phyloP scores from a whole-genome alignment of 30 jellyfish, hydroid and myxozoan genomes.

The Aurelia sp. region DNA sequence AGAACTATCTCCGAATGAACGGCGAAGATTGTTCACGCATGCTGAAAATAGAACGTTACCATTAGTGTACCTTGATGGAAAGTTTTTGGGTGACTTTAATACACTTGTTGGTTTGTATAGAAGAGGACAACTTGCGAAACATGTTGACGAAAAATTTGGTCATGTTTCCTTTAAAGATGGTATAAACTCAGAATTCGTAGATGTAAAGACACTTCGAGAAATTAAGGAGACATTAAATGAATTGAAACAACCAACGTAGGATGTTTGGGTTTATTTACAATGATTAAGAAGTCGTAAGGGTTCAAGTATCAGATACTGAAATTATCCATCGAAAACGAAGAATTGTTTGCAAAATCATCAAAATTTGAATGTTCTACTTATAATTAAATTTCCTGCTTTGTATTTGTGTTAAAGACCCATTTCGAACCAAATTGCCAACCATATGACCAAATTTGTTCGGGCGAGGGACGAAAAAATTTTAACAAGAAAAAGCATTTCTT shows the following conservation, averaged over 20 bases:
- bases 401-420: too few relatives aligned
- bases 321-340: too few relatives aligned
- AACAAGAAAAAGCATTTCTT: too few relatives aligned
- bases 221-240: constrained; percentile 34
- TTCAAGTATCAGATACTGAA: too few relatives aligned
- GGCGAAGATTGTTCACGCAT: constrained; percentile 53
- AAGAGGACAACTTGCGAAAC: constrained; percentile 45
- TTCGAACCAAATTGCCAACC: too few relatives aligned
- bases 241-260: constrained; percentile 8
- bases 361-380: too few relatives aligned
- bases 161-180: constrained; percentile 8
- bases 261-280: too few relatives aligned
- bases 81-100: constrained; percentile 69
- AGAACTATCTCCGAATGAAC: constrained; percentile 54
- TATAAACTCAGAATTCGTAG: constrained; percentile 18
- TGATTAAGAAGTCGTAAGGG: too few relatives aligned
- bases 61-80: constrained; percentile 59
- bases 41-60: constrained; percentile 57
- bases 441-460: too few relatives aligned
- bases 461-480: too few relatives aligned
- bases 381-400: too few relatives aligned
- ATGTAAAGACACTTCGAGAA: constrained; percentile 38
- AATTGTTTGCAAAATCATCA: too few relatives aligned
- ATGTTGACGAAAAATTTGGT: constrained; percentile 22
- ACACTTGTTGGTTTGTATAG: constrained; percentile 58